Base-by-base conservation (phyloP, 92 coral and sea anemone species). In the Phenganax subtilis region DNA sequence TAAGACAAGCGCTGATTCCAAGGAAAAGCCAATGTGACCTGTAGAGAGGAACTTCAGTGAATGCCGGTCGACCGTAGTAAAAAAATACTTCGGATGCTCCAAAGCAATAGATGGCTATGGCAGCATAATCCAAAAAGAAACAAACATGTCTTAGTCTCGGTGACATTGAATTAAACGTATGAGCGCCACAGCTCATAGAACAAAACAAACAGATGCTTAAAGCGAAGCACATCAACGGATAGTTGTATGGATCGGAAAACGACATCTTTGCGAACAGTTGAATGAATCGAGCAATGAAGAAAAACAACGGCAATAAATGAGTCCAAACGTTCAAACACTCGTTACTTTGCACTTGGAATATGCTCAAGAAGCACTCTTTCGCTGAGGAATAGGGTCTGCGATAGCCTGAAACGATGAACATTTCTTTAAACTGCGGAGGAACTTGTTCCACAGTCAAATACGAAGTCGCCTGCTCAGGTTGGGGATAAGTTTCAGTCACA, bases 291-390 rank as follows among this genome's bases (percentile, higher is more conserved):
- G 80, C 83, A 28, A 92, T 37, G 82, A 96, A 96, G 25, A 89
- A 82, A 71, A 92, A 52, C 72, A 96, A 84, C 2, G 99, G 99
- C 17, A 96, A 51, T 51, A 96, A 90, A 82, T 96, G 99, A 7
- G 97, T 92, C 99, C 99, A 96, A 57, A 96, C 91, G 72, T 96
- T 96, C 12, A 92, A 70, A 61, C 96, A 90, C 77, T 96, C 99
- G 88, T 96, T 96, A 17, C 69, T 79, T 20, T 81, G 70, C 2
- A 90, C 88, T 77, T 86, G 85, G 61, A 92, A 89, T 20, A 87
- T 88, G 72, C 97, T 96, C 83, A 84, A 88, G 83, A 96, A 58
- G 84, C 99, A 96, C n/a, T 90, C 90, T 73, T 81, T 31, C 44
- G 97, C 97, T 10, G 96, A 81, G 30, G 89, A 81, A 63, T 96